Evolutionary conservation across 2,888 invertebrate genomes (phyloP).

Genomic region (Exephanes ischioxanthus): DNA sequence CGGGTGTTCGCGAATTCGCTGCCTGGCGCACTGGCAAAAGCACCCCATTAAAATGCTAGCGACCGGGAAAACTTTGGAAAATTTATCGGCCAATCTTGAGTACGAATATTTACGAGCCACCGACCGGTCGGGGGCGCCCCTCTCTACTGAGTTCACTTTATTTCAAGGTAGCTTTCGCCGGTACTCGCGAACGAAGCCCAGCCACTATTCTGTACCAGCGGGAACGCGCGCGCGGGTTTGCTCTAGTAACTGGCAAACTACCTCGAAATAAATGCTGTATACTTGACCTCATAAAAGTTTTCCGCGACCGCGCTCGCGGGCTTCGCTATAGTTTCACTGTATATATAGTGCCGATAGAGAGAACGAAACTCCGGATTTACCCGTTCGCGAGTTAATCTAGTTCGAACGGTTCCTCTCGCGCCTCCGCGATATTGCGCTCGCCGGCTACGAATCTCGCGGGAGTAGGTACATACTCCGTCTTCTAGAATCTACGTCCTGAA

Average conservation of each 20-base stretch:
- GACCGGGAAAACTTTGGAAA: conserved; percentile 73
- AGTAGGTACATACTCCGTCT: conserved; percentile 4
- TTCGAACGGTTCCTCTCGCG: conserved; percentile 55
- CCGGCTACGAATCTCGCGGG: conserved; percentile 23
- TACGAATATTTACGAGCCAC: conserved; percentile 75
- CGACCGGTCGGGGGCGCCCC: conserved; percentile 51
- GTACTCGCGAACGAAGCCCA: neutral
- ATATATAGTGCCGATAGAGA: conserved; percentile 15
- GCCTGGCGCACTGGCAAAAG: conserved; percentile 50
- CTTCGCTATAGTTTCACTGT: conserved; percentile 3
- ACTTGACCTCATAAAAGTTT: conserved; percentile 72
- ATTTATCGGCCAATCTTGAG: conserved; percentile 76
- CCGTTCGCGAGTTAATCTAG: conserved; percentile 55
- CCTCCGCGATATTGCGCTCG: neutral
- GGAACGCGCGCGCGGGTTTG: conserved; percentile 1
- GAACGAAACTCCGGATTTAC: conserved; percentile 48
- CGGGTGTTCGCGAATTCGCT: conserved; percentile 1
- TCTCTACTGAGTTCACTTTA: conserved; percentile 67
- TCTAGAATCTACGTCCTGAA: neutral
- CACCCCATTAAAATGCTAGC: conserved; percentile 75
- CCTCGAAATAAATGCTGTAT: conserved; percentile 69
- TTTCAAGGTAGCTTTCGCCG: conserved; percentile 64
- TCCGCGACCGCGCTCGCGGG: conserved; percentile 50
- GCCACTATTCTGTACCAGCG: neutral
- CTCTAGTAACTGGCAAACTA: conserved; percentile 56